These are phyloP conservation scores for Scelioninae gen. 1 DNA, from an alignment of 2,888 invertebrate genomes.

Conservation along the genomic window DNA sequence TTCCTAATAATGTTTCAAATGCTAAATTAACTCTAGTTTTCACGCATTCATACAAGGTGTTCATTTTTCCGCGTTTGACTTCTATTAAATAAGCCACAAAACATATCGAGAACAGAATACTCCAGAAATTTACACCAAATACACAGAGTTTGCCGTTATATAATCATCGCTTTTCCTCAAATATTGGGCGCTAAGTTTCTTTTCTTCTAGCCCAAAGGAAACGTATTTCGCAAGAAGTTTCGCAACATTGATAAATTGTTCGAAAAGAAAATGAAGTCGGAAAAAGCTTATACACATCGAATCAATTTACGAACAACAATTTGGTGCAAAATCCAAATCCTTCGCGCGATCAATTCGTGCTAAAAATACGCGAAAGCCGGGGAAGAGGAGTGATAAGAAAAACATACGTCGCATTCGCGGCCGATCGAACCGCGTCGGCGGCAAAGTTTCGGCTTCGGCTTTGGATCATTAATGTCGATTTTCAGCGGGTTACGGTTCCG, in stretches of 20 bases:
- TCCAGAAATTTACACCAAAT: no score
- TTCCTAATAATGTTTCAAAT: no score
- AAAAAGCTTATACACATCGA: constrained; percentile 42
- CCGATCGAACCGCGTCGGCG: constrained; percentile 37
- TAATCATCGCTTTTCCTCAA: no score
- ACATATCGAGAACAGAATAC: no score
- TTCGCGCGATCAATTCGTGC: constrained; percentile 34
- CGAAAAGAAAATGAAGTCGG: constrained; percentile 37
- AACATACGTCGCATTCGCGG: constrained; percentile 38
- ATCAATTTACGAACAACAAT: constrained; percentile 45
- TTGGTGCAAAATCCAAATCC: constrained; percentile 38
- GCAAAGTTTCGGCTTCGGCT: constrained; percentile 19
- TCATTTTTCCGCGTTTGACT: no score
- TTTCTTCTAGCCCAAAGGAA: neutral
- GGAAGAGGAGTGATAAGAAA: constrained; percentile 30
- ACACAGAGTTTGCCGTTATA: no score
- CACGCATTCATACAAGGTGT: no score
- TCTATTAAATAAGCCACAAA: no score
- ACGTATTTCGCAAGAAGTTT: constrained; percentile 39
- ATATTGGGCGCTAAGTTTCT: no score
- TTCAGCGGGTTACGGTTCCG: constrained; percentile 48
- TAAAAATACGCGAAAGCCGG: constrained; percentile 49
- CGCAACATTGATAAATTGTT: constrained; percentile 43
- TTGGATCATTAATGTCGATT: constrained; percentile 62
- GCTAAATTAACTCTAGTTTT: no score